A percentile compares a stretch with the other conserved stretches of the same genome.
phyloP scores from a whole-genome alignment of 2,113 vertebrate species.

The Leucopternis melanops region DNA sequence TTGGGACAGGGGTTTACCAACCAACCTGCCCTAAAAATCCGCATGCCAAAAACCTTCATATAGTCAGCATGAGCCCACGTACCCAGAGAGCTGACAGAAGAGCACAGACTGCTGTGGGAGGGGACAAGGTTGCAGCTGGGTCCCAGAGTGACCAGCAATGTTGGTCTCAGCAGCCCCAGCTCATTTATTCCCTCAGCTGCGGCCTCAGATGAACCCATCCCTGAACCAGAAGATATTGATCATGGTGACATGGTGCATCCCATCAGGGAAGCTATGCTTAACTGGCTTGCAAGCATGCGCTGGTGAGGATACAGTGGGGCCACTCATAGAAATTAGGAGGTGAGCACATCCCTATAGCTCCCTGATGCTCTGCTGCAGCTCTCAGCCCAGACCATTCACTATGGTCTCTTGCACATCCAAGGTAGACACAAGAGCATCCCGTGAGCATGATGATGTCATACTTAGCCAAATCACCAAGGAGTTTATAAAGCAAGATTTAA shows the following conservation, averaged over 20 bases:
- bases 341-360: not conserved
- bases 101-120: not conserved
- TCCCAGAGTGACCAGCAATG: not conserved
- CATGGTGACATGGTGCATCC: not conserved
- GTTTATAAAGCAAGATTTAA: not conserved
- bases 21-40: not conserved
- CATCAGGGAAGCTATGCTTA: not conserved
- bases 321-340: not conserved
- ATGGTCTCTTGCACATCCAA: not conserved
- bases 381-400: not conserved
- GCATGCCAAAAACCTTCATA: not conserved
- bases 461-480: not conserved
- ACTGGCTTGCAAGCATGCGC: not conserved
- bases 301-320: not conserved
- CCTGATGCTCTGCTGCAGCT: not conserved
- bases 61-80: not conserved
- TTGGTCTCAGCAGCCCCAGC: not conserved
- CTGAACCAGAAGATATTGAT: not conserved
- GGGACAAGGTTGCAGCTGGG: not conserved
- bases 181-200: not conserved
- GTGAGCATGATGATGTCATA: not conserved
- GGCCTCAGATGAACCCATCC: not conserved
- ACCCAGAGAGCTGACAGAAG: not conserved
- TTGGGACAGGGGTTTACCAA: not conserved
- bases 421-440: not conserved